phyloP scores from a whole-genome alignment of 2,888 invertebrate genomes.

The Polyommatus iphigenia region DNA sequence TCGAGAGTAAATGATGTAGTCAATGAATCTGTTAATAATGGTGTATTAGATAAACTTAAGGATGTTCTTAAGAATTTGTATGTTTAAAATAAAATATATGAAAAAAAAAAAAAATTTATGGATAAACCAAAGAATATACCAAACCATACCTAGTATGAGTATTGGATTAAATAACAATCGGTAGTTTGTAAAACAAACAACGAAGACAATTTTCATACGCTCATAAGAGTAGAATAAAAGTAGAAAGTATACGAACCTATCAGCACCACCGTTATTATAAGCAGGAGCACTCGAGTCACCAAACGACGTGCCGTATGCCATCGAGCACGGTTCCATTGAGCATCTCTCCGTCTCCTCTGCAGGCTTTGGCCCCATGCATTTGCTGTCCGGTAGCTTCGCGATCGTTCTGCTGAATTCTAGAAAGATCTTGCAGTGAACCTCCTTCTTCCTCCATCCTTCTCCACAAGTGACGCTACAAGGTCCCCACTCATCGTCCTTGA shows the following conservation, averaged over 20 bases:
- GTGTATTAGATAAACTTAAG: slow-evolving; percentile 53
- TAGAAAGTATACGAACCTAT: slow-evolving; percentile 55
- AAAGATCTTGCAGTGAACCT: slow-evolving; percentile 97
- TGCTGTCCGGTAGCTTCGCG: slow-evolving; percentile 91
- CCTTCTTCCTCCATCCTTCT: slow-evolving; percentile 90
- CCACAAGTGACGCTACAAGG: slow-evolving; percentile 96
- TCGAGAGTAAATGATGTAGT: slow-evolving; percentile 62
- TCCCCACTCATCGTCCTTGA: slow-evolving; percentile 93
- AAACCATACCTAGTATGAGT: no score
- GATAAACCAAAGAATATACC: background rate
- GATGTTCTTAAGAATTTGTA: slow-evolving; percentile 31
- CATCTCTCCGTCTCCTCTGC: slow-evolving; percentile 90
- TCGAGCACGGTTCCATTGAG: slow-evolving; percentile 87
- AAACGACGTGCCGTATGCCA: slow-evolving; percentile 80
- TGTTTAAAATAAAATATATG: slow-evolving; percentile 28
- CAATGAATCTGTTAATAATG: slow-evolving; percentile 55
- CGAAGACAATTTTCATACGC: no score
- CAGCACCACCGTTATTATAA: slow-evolving; percentile 60
- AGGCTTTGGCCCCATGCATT: slow-evolving; percentile 93
- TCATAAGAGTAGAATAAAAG: background rate
- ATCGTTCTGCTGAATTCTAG: slow-evolving; percentile 94
- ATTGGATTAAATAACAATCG: no score
- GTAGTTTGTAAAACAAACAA: no score
- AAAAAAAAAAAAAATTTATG: background rate
- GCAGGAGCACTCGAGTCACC: slow-evolving; percentile 71